Conservation (phyloP, 2,113 vertebrate species). For the Panthera uncia region DNA sequence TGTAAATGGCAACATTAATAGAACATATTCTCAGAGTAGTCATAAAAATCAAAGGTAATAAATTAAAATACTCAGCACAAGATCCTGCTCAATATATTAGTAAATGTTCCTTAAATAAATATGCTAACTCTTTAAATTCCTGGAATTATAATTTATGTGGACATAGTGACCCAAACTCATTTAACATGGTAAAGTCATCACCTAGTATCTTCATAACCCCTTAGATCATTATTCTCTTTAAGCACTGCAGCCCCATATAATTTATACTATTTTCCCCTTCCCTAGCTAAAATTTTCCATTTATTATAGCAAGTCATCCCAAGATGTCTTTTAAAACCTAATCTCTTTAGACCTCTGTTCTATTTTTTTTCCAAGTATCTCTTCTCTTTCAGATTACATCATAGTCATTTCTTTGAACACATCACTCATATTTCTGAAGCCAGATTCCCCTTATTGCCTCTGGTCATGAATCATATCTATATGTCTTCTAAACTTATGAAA, state of each 20-base stretch:
- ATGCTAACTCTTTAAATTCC: not conserved
- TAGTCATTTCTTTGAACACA: not conserved
- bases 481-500: not conserved
- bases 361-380: not conserved
- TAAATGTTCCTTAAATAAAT: constrained; percentile 7
- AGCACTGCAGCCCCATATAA: not conserved
- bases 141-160: not conserved
- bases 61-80: not conserved
- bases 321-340: not conserved
- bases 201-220: not conserved
- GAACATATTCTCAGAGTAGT: not conserved
- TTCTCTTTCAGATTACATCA: not conserved
- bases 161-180: not conserved
- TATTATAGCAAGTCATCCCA: not conserved
- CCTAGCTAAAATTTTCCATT: not conserved
- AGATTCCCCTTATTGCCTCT: not conserved
- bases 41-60: not conserved
- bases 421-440: not conserved
- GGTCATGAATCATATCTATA: not conserved
- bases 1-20: not conserved
- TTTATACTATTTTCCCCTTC: not conserved
- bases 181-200: not conserved
- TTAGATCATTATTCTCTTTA: not conserved
- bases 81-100: not conserved
- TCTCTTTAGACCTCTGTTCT: not conserved